Evolutionary conservation across 2,888 invertebrate genomes (phyloP).

Genomic region (Cheiracanthium punctorium): DNA sequence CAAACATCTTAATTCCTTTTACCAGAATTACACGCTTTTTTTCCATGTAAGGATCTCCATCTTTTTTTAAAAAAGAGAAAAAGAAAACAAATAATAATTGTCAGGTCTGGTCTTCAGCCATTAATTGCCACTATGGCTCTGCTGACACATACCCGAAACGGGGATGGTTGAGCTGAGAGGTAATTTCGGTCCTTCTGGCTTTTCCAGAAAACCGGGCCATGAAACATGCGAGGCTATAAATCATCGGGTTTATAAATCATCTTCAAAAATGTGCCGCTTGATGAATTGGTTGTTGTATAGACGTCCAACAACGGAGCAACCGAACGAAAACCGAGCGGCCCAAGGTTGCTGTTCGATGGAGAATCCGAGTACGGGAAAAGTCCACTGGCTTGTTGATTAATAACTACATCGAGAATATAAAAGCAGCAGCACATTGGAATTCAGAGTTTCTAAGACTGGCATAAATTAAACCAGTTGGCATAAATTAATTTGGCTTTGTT

Average conservation of each 20-base stretch:
- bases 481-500: too few species aligned
- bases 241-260: constrained; percentile 2
- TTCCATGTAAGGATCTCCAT: background rate
- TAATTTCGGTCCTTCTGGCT: background rate
- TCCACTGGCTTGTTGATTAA: background rate
- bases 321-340: background rate
- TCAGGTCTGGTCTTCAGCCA: background rate
- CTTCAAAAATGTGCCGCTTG: background rate
- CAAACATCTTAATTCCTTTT: background rate
- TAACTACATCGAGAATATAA: background rate
- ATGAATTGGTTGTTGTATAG: background rate
- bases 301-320: too few species aligned
- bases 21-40: background rate
- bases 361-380: background rate
- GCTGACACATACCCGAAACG: background rate
- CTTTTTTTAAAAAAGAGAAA: too few species aligned
- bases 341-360: background rate
- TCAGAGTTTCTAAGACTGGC: too few species aligned
- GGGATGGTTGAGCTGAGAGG: background rate
- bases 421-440: too few species aligned
- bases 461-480: too few species aligned
- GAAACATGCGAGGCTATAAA: background rate
- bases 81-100: background rate
- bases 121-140: background rate
- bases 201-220: background rate